Conservation (phyloP, 1,140 invertebrate genomes). For the Reticulitermes speratus region DNA sequence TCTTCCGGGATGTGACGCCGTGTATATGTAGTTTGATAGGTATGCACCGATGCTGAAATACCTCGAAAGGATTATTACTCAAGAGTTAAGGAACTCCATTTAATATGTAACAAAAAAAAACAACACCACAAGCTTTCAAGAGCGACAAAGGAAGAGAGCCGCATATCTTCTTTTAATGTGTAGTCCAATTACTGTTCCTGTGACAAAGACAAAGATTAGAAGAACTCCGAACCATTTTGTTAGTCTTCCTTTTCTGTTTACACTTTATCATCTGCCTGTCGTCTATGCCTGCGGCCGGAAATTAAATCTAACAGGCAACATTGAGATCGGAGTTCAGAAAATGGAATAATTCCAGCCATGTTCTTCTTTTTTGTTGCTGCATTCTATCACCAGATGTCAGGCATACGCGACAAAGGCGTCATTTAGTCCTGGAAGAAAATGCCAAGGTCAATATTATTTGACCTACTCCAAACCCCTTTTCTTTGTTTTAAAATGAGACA, state of each 20-base stretch:
- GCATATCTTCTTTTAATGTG: too few species aligned
- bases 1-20: too few species aligned
- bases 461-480: background rate
- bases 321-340: background rate
- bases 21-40: too few species aligned
- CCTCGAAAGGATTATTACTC: too few species aligned
- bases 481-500: background rate
- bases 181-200: too few species aligned
- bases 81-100: too few species aligned
- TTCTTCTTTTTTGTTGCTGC: background rate
- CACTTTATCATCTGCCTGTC: background rate
- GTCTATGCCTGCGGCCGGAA: background rate
- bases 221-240: too few species aligned
- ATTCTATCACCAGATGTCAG: background rate
- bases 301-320: background rate
- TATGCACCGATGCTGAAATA: too few species aligned
- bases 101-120: too few species aligned
- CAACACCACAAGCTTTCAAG: too few species aligned
- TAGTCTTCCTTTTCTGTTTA: background rate
- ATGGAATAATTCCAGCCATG: background rate
- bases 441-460: conserved; percentile 7
- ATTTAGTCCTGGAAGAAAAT: background rate
- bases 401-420: background rate
- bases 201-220: too few species aligned
- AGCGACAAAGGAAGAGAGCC: too few species aligned